phyloP scores from a whole-genome alignment of 1,140 invertebrate genomes.

The Heliconius himera region DNA sequence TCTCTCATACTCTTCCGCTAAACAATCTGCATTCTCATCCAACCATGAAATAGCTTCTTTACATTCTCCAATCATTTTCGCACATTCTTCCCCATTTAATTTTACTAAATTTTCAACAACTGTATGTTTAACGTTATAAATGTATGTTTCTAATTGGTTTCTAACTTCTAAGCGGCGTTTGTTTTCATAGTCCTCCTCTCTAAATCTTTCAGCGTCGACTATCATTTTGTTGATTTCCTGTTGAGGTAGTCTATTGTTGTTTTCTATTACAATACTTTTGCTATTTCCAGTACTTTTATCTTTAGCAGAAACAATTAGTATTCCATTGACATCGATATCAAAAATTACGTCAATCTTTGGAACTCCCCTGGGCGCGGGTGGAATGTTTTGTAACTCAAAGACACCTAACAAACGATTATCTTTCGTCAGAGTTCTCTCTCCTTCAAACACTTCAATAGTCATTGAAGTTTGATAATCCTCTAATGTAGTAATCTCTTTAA shows the following conservation, averaged over 20 bases:
- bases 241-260: conserved; percentile 70
- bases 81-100: conserved; percentile 70
- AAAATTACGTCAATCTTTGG: conserved; percentile 65
- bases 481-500: conserved; percentile 65
- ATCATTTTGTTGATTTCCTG: conserved; percentile 83
- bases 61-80: conserved; percentile 77
- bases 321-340: conserved; percentile 60
- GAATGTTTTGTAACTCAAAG: conserved; percentile 61
- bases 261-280: conserved; percentile 78
- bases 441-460: conserved; percentile 70
- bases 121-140: conserved; percentile 86
- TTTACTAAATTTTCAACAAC: conserved; percentile 69
- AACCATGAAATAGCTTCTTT: conserved; percentile 84
- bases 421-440: conserved; percentile 59
- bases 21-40: conserved; percentile 83
- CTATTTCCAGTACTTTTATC: conserved; percentile 75
- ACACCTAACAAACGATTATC: conserved; percentile 65
- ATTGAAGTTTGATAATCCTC: conserved; percentile 64
- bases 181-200: conserved; percentile 80
- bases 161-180: conserved; percentile 83
- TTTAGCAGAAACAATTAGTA: conserved; percentile 80
- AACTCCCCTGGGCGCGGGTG: conserved; percentile 60
- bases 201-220: conserved; percentile 83
- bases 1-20: conserved; percentile 83
- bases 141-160: conserved; percentile 87